phyloP scores from a whole-genome alignment of 1,140 invertebrate species.

The Meloidogyne chitwoodi region DNA sequence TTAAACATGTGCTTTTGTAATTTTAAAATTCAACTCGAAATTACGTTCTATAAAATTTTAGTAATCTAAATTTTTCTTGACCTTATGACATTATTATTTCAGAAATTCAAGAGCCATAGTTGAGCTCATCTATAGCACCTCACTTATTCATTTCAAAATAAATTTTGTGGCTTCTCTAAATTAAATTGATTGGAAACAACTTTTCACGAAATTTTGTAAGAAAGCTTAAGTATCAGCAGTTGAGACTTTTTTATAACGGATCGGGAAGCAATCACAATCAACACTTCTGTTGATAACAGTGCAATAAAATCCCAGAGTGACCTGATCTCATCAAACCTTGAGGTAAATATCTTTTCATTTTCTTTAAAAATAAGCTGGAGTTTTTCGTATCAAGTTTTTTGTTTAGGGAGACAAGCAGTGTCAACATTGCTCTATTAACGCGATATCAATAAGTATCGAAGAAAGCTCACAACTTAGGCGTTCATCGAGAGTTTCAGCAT shows the following conservation, averaged over 20 bases:
- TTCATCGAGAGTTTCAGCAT: constrained; percentile 38
- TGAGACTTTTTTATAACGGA: not conserved
- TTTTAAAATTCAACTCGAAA: not conserved
- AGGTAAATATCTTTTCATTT: not conserved
- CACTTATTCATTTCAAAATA: not conserved
- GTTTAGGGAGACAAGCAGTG: not conserved
- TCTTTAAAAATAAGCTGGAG: no score
- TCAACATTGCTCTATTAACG: not conserved
- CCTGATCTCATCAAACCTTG: not conserved
- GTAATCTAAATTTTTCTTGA: not conserved
- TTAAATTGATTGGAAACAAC: not conserved
- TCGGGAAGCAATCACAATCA: not conserved
- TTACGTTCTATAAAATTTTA: not conserved
- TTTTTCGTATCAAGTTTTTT: not conserved
- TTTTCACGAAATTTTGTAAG: not conserved
- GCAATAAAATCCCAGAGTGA: not conserved
- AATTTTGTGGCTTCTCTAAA: not conserved
- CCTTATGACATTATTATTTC: not conserved
- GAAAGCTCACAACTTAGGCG: constrained; percentile 34
- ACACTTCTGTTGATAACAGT: not conserved
- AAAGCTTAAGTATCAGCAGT: not conserved
- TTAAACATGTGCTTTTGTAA: not conserved
- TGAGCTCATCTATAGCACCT: not conserved
- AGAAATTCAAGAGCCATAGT: not conserved
- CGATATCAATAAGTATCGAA: not conserved